Percentiles rank a stretch among this genome's conserved stretches.
Conservation (phyloP, 2,888 invertebrate species). For the Tachina lurida region DNA sequence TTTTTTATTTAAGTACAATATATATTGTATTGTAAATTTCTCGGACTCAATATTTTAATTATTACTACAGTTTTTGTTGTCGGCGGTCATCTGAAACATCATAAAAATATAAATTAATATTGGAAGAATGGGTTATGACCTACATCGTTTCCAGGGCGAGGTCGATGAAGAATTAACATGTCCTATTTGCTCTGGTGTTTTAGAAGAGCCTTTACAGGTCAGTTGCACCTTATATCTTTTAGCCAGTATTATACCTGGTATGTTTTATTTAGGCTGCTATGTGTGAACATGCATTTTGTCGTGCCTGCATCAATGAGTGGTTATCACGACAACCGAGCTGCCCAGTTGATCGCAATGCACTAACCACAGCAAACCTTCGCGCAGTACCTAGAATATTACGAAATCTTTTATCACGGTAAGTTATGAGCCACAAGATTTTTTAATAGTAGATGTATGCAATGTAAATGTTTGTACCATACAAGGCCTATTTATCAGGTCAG, state of each 20-base stretch:
- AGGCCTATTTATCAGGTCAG: too few relatives aligned
- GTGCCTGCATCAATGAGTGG: slow-evolving; percentile 97
- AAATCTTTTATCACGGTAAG: slow-evolving; percentile 92
- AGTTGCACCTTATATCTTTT: slow-evolving; percentile 69
- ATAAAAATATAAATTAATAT: slow-evolving; percentile 22
- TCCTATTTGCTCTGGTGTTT: slow-evolving; percentile 97
- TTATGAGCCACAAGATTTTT: slow-evolving; percentile 16
- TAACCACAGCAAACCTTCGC: slow-evolving; percentile 94
- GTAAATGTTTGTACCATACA: too few relatives aligned
- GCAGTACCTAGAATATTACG: slow-evolving; percentile 96
- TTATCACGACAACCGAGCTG: slow-evolving; percentile 96
- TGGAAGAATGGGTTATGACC: slow-evolving; percentile 94
- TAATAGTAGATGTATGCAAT: too few relatives aligned
- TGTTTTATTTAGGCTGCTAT: slow-evolving; percentile 89
- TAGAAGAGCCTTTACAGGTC: slow-evolving; percentile 97
- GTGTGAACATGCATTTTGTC: slow-evolving; percentile 98
- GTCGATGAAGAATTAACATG: slow-evolving; percentile 98
- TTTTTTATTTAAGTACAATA: slow-evolving; percentile 27
- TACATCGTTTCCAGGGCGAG: slow-evolving; percentile 95
- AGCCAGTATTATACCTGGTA: neutral
- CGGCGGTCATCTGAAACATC: neutral
- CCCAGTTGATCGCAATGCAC: slow-evolving; percentile 95
- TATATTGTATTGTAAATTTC: slow-evolving; percentile 12
- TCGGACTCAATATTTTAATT: neutral
- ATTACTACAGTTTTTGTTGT: slow-evolving; percentile 9